Base-by-base conservation (phyloP, 1,140 invertebrate genomes). In the Halesus radiatus region DNA sequence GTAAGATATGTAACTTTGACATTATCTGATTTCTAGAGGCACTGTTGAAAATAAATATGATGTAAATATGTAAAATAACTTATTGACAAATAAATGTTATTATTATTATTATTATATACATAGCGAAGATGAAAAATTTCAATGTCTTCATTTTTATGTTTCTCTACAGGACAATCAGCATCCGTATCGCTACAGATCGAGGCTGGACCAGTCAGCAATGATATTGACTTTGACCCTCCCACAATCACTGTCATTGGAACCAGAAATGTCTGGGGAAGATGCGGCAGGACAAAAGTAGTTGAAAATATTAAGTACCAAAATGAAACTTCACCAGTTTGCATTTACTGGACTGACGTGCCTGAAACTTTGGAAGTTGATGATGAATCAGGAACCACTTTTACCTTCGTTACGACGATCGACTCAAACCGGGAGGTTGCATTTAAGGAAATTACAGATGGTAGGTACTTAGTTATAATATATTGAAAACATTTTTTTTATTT, bases 381-480 rank as follows among this genome's bases (percentile, higher is more conserved):
- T 23, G 68, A 20, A 52, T 23, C 52, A 15, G 72, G 13, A 13
- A 32, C 18, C 1, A 62, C 54, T n/a, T 85, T 88, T 62, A 70
- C 91, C 18, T 88, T 91, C 75, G 84, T 88, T 0, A 89, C 92
- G 85, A 88, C 88, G 0, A 88, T 86, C 7, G 91, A 91, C 83
- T 87, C 87, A 4, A 86, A 89, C 18, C 85, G 85, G 53, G 87
- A 84, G 53, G 85, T 91, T 0, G 91, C 90, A 0, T 87, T 85
- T 26, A 84, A 88, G 64, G 91, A 92, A 80, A 86, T 92, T 20
- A 76, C 88, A 18, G 87, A 90, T 87, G 88, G 90, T 91, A 84
- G 83, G 84, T 81, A 73, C n/a, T n/a, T n/a, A n/a, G n/a, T n/a
- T n/a, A n/a, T n/a, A n/a, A n/a, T n/a, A n/a, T n/a, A n/a, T n/a